Base-by-base conservation (phyloP, 2,113 vertebrate genomes). In the Salvelinus fontinalis region DNA sequence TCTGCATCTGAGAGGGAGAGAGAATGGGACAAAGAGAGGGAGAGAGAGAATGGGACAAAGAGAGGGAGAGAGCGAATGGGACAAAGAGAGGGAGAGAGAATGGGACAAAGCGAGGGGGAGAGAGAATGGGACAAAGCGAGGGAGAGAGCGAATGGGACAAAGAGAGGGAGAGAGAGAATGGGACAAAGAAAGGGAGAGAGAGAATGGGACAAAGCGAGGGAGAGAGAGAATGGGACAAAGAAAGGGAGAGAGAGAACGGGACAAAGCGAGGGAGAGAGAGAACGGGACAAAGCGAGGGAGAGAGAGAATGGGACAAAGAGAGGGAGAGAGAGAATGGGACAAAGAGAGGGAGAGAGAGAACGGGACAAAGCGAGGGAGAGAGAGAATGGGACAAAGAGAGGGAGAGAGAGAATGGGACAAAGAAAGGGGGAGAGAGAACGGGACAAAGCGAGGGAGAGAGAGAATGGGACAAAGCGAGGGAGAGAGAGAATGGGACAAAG, bases 1-100 rank as follows among this genome's bases (percentile, higher is more conserved):
- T 95, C 93, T 98, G 97, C 97, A 99, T 98, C 97, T 99, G 95
- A 90, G 73, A 68, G 39, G 66, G 5, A 11, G 39, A 44, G 39
- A 80, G 57, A 79, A 22, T 44, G 34, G 16, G 31, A 70, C 65
- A 5, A 67, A 11, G 31, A 34, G 22, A n/a, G 6, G 24, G 65
- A 20, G 24, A 20, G 26, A 67, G 49, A 29, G 71, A 81, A 34
- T 34, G 31, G 31, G 5, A 34, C 31, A 34, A 34, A 34, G 95
- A 89, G 22, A 20, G 6, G 24, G 65, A 26, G 24, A 60, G 49
- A 27, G 67, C 78, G 31, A 34, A 34, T 34, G 31, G 31, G 31
- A 31, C 31, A 31, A 31, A 31, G 95, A 90, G 71, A 65, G 29
- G 73, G 5, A 44, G 39, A 11, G 57, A 78, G 20, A 31, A 29